Evolutionary conservation across 2,888 invertebrate species (phyloP).

Genomic region (Phanerotoma sp.): DNA sequence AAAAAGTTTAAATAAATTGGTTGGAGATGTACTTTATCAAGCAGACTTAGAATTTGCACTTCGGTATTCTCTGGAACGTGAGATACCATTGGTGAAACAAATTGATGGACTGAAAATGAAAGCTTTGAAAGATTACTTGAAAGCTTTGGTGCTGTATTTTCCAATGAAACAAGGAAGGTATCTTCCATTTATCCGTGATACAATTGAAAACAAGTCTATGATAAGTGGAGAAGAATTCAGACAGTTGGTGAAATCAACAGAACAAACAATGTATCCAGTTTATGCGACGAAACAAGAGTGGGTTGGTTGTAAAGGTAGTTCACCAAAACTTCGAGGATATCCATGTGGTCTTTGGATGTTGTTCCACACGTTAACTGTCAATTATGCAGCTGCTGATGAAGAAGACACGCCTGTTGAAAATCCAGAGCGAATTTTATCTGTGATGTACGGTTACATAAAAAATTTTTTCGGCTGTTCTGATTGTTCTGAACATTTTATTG

Average conservation of each 20-base stretch:
- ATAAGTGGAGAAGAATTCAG: conserved; percentile 66
- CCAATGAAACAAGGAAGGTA: conserved; percentile 71
- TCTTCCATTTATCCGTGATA: conserved; percentile 57
- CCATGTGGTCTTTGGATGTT: conserved; percentile 94
- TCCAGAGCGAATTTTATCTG: conserved; percentile 72
- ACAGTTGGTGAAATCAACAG: conserved; percentile 61
- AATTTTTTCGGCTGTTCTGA: conserved; percentile 93
- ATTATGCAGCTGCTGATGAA: conserved; percentile 48
- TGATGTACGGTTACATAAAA: conserved; percentile 86
- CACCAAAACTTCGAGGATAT: conserved; percentile 76
- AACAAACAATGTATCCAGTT: conserved; percentile 62
- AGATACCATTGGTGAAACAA: conserved; percentile 71
- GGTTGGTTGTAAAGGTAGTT: conserved; percentile 82
- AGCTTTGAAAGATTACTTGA: conserved; percentile 74
- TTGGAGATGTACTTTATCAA: conserved; percentile 72
- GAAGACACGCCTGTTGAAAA: conserved; percentile 49
- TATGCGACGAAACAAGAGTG: conserved; percentile 63
- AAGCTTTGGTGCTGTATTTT: conserved; percentile 73
- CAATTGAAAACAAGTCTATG: conserved; percentile 60
- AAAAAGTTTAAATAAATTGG: conserved; percentile 44
- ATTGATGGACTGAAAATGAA: conserved; percentile 72
- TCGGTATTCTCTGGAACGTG: conserved; percentile 79
- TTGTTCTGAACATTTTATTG: conserved; percentile 86
- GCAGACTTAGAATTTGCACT: conserved; percentile 86
- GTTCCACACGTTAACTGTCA: conserved; percentile 89